Evolutionary conservation across 2,888 invertebrate genomes (phyloP), one percentile per base, ranked within the genome.

Genomic region (Arrhopalites spinosus): DNA sequence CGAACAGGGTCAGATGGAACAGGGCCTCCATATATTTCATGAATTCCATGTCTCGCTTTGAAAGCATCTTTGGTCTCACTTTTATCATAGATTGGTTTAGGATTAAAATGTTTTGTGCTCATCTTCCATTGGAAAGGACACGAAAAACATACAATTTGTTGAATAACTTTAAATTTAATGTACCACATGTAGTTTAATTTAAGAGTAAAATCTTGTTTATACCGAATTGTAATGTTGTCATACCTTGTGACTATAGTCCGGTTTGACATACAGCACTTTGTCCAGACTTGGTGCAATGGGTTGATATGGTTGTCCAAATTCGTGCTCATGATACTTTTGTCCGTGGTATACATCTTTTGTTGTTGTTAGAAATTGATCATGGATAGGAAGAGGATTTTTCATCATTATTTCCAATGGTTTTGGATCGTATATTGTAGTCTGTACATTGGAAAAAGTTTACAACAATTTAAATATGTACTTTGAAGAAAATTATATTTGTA

Each of bases 21-120:
- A n/a, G 76, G 75, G 17, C 27, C 70, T 2, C 78, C 78, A 43
- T 71, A 78, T 8, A 76, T 50, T 53, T 75, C 73, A 27, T n/a
- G 23, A 7, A 66, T 69, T 2, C 56, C 70, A 53, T 75, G 71
- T 43, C 67, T 61, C 13, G 76, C 66, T 43, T 36, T 30, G 59
- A 74, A 78, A 2, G 63, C 61, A 17, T 61, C 69, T 69, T 78
- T 73, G n/a, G 61, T 74, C 25, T 76, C 76, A 1, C 73, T 70
- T 13, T 13, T 20, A 30, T 73, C 67, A 27, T 78, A 56, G 23
- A 76, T 68, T 67, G 78, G 78, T 27, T 73, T 61, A n/a, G 73
- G 68, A 43, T 73, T 75, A 69, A 64, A 78, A 36, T n/a, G 23
- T 45, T 43, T 63, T 20, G 36, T 73, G 1, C 8, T 25, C 45